A percentile compares a stretch with the other conserved stretches of the same genome.
Evolutionary conservation across 2,113 vertebrate genomes (phyloP).

Genomic region (Indicator indicator): DNA sequence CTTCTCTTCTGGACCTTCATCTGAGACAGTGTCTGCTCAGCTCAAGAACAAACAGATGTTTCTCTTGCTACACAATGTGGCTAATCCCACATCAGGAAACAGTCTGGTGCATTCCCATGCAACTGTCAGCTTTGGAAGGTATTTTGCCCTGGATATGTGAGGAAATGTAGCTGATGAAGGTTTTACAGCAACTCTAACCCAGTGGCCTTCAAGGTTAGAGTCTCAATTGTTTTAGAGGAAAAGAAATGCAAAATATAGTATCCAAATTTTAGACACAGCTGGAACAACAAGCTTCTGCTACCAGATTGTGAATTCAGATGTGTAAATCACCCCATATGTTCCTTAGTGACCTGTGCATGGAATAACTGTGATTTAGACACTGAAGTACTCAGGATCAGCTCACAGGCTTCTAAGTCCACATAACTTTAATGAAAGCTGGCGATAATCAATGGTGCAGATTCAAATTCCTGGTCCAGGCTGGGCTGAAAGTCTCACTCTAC

Average conservation of each 20-base stretch:
- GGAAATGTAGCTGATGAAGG: conserved; percentile 1
- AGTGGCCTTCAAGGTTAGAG: neutral
- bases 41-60: conserved; percentile 59
- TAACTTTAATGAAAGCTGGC: neutral
- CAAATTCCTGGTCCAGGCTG: neutral
- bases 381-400: neutral
- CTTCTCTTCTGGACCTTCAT: conserved; percentile 22
- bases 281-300: neutral
- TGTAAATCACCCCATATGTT: neutral
- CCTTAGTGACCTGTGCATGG: neutral
- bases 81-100: conserved; percentile 37
- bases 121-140: conserved; percentile 22
- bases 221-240: neutral
- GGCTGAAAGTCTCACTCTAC: neutral
- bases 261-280: neutral
- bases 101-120: conserved; percentile 10
- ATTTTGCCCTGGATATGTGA: neutral
- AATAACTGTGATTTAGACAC: neutral
- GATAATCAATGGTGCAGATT: neutral
- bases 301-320: neutral
- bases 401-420: neutral
- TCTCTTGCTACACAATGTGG: conserved; percentile 28
- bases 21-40: neutral
- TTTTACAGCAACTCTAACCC: neutral
- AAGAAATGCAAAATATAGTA: neutral